Conservation (phyloP, 2,113 vertebrate species). For the Tympanuchus pallidicinctus region DNA sequence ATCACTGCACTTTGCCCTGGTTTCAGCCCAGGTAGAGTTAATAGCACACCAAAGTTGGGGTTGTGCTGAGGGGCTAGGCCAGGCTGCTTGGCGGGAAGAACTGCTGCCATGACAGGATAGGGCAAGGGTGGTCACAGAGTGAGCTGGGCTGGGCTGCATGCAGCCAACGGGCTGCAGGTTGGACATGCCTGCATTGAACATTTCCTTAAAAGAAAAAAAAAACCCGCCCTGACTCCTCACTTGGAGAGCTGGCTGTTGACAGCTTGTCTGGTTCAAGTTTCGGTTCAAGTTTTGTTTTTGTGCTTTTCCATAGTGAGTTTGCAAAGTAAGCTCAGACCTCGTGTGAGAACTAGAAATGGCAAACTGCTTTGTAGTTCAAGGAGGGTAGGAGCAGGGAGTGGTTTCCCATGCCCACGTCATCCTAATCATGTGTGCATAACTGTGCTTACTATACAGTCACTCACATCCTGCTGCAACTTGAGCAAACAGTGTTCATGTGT, state of each 20-base stretch:
- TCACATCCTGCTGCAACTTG: constrained; percentile 22
- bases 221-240: not conserved
- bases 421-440: not conserved
- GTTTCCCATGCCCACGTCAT: not conserved
- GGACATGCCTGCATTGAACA: not conserved
- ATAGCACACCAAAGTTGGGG: too few species aligned
- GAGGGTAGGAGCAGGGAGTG: not conserved
- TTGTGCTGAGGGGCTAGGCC: too few species aligned
- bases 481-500: constrained; percentile 39
- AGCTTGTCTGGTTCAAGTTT: not conserved
- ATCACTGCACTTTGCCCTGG: too few species aligned
- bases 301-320: not conserved
- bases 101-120: too few species aligned
- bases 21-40: too few species aligned
- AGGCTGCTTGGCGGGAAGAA: too few species aligned
- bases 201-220: not conserved
- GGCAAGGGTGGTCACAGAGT: too few species aligned
- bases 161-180: too few species aligned
- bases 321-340: not conserved
- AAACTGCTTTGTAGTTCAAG: not conserved
- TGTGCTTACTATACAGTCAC: not conserved
- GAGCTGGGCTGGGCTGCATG: too few species aligned
- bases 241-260: not conserved
- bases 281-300: not conserved
- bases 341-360: not conserved